Evolutionary conservation across 64 coral and sea anemone species (phyloP).

Genomic region (Montipora efflorescens): DNA sequence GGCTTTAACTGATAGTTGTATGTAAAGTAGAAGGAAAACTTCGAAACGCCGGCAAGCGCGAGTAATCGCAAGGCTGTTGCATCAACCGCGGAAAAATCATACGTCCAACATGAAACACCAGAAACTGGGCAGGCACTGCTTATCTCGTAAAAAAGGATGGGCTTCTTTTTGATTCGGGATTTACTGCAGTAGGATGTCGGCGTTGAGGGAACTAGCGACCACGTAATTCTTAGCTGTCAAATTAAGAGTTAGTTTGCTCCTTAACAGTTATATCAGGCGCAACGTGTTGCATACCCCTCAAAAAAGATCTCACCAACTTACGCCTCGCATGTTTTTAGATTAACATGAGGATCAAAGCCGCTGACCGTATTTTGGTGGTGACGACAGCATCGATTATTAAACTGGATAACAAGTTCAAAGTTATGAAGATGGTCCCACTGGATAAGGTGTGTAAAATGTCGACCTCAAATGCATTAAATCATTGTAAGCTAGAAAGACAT

Average conservation of each 20-base stretch:
- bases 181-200: too few species aligned
- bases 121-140: background rate
- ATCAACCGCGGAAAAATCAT: too few species aligned
- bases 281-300: background rate
- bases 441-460: conserved; percentile 36
- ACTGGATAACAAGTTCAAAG: conserved; percentile 83
- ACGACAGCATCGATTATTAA: conserved; percentile 72
- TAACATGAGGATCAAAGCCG: conserved; percentile 67
- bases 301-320: background rate
- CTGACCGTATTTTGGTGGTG: conserved; percentile 61
- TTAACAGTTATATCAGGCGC: background rate
- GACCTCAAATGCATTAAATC: background rate
- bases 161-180: too few species aligned
- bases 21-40: too few species aligned
- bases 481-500: background rate
- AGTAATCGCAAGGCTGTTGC: background rate
- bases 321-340: conserved; percentile 16
- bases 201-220: too few species aligned
- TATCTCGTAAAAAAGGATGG: background rate
- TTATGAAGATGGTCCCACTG: conserved; percentile 57
- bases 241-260: background rate
- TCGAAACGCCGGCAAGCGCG: background rate
- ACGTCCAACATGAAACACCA: background rate
- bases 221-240: too few species aligned
- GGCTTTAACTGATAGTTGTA: too few species aligned